Percentiles rank a stretch among this genome's conserved stretches.
Evolutionary conservation across 2,888 invertebrate species (phyloP).

Genomic region (Nephrotoma guestfalica): DNA sequence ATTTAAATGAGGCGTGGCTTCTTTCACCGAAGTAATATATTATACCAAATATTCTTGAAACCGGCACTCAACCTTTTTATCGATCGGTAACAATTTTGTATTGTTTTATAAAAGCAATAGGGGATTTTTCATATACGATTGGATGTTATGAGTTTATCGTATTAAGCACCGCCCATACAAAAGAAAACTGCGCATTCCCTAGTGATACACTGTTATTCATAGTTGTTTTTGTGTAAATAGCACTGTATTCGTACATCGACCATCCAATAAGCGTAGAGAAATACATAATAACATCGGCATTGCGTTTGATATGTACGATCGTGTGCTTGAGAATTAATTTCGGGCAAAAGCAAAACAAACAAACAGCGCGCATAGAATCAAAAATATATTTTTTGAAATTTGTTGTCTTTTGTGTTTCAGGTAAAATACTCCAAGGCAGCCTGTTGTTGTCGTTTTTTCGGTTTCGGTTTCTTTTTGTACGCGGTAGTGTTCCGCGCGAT

Average conservation of each 20-base stretch:
- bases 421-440: neutral
- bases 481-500: neutral
- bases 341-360: neutral
- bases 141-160: neutral
- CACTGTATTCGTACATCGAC: neutral
- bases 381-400: neutral
- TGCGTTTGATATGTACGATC: neutral
- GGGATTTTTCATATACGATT: neutral
- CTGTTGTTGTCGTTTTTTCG: neutral
- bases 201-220: neutral
- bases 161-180: neutral
- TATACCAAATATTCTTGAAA: neutral
- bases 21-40: neutral
- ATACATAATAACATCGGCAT: neutral
- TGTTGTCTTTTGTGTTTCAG: neutral
- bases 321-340: neutral
- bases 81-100: neutral
- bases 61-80: neutral
- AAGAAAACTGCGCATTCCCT: neutral
- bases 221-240: neutral
- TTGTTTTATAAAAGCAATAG: neutral
- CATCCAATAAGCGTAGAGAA: neutral
- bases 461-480: neutral
- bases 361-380: neutral
- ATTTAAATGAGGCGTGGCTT: neutral